Base-by-base conservation (phyloP, 2,113 vertebrate species). In the Cyrtonyx montezumae region DNA sequence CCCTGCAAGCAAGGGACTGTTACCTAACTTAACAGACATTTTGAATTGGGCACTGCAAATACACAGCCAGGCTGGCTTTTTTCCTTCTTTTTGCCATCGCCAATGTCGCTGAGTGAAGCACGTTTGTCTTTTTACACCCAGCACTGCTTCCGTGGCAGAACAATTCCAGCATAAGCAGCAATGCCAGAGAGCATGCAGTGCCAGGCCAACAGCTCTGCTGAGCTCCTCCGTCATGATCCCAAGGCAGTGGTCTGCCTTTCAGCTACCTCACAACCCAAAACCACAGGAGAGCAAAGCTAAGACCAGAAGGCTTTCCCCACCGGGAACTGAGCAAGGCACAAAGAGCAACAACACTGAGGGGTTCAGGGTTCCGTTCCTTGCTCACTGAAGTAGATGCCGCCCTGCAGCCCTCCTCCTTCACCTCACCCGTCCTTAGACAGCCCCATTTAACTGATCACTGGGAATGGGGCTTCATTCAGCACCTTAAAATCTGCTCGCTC, bases 381-480 rank as follows among this genome's bases (percentile, higher is more conserved):
- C 36, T 65, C 82, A 20, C 1, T 46, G 22, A 82, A 92, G 87
- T 13, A 43, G 69, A 74, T 2, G 3, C 4, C 13, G 77, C 34
- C 40, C 43, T 13, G 21, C 11, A 70, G 49, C 32, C 6, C 15
- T 73, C 5, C 15, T 73, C 49, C 67, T 48, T 51, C 55, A 34
- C 26, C 22, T 18, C 32, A 8, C 37, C 20, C 7, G n/a, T 63
- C 30, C 68, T 32, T 13, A 37, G 26, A 48, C 56, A 91, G 34
- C 42, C 78, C 45, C 65, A 36, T 55, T 40, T 43, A 67, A 17
- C 17, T 28, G 8, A 66, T 85, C 25, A 11, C 68, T 66, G 26
- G n/a, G 45, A 90, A 78, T 9, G 14, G 18, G 30, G 23, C 56
- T 91, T 86, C 74, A 83, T 45, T 86, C 88, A 68, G 32, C 66